phyloP scores from a whole-genome alignment of 2,888 invertebrate genomes.

The Caenorhabditis uteleia region DNA sequence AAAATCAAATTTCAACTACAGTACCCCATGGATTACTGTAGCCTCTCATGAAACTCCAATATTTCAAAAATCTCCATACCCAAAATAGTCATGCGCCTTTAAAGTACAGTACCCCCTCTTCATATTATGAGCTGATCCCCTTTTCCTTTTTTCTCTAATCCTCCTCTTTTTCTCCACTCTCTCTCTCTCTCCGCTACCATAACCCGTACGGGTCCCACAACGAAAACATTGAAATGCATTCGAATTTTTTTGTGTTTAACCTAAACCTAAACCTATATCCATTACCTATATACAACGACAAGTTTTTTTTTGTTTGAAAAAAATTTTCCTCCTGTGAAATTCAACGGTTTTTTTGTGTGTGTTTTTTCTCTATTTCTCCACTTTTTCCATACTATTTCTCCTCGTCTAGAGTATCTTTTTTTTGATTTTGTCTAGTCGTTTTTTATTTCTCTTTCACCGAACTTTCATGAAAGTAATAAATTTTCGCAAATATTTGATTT shows the following conservation, averaged over 20 bases:
- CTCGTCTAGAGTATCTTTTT: constrained; percentile 1
- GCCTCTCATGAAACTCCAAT: too few relatives aligned
- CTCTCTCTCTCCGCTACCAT: too few relatives aligned
- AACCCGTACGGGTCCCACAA: constrained; percentile 24
- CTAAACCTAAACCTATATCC: background rate
- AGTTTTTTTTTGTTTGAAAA: too few relatives aligned
- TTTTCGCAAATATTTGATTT: too few relatives aligned
- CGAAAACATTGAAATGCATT: background rate
- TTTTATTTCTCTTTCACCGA: constrained; percentile 4
- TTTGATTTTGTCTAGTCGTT: constrained; percentile 1
- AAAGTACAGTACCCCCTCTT: too few relatives aligned
- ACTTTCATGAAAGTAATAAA: too few relatives aligned
- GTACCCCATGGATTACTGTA: too few relatives aligned
- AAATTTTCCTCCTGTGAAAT: constrained; percentile 22
- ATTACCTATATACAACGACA: too few relatives aligned
- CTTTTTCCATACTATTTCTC: background rate
- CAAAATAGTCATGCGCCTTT: too few relatives aligned
- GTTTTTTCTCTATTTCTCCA: constrained; percentile 5
- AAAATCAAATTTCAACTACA: too few relatives aligned
- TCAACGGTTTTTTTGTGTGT: constrained; percentile 12
- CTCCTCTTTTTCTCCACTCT: constrained; percentile 1
- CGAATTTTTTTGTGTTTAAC: background rate
- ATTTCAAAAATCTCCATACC: too few relatives aligned
- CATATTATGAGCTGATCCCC: too few relatives aligned
- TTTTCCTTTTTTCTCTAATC: constrained; percentile 1